A percentile compares a stretch with the other conserved stretches of the same genome.
phyloP scores from a whole-genome alignment of 2,888 invertebrate genomes.

The Meteorus cinctellus region DNA sequence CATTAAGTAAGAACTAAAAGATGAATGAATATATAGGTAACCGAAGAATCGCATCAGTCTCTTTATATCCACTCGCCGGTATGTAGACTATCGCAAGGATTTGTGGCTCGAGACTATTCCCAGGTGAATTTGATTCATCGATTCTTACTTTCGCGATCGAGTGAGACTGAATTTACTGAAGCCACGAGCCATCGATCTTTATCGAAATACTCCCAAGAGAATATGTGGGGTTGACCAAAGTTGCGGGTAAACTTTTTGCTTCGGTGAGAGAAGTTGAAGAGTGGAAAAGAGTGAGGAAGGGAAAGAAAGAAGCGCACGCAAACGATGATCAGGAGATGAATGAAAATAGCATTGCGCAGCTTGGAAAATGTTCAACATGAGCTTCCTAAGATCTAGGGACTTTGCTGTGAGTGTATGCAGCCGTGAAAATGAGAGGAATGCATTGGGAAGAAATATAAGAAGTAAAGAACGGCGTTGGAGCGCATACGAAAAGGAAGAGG shows the following conservation, averaged over 20 bases:
- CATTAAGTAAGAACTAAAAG: slow-evolving; percentile 32
- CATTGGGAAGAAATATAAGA: slow-evolving; percentile 30
- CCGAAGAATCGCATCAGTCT: slow-evolving; percentile 14
- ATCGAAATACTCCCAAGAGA: slow-evolving; percentile 55
- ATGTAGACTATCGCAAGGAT: slow-evolving; percentile 37
- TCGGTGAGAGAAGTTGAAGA: slow-evolving; percentile 35
- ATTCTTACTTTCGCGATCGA: slow-evolving; percentile 25
- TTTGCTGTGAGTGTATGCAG: slow-evolving; percentile 46
- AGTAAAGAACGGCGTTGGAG: slow-evolving; percentile 33
- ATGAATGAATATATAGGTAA: slow-evolving; percentile 7
- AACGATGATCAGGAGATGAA: slow-evolving; percentile 30
- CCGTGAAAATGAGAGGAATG: slow-evolving; percentile 33
- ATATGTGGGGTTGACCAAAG: slow-evolving; percentile 44
- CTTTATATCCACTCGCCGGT: slow-evolving; percentile 33
- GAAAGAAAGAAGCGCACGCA: slow-evolving; percentile 35
- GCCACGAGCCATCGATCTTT: slow-evolving; percentile 54
- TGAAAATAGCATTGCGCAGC: slow-evolving; percentile 3
- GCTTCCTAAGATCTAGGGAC: slow-evolving; percentile 47
- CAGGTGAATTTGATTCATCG: slow-evolving; percentile 44
- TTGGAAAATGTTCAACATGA: slow-evolving; percentile 55
- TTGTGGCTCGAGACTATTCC: slow-evolving; percentile 37
- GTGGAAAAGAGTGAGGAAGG: no score
- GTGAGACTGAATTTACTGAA: slow-evolving; percentile 35
- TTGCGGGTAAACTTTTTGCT: slow-evolving; percentile 37
- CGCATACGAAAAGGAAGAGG: slow-evolving; percentile 34